phyloP scores from a whole-genome alignment of 2,113 vertebrate species.

The Misgurnus anguillicaudatus region DNA sequence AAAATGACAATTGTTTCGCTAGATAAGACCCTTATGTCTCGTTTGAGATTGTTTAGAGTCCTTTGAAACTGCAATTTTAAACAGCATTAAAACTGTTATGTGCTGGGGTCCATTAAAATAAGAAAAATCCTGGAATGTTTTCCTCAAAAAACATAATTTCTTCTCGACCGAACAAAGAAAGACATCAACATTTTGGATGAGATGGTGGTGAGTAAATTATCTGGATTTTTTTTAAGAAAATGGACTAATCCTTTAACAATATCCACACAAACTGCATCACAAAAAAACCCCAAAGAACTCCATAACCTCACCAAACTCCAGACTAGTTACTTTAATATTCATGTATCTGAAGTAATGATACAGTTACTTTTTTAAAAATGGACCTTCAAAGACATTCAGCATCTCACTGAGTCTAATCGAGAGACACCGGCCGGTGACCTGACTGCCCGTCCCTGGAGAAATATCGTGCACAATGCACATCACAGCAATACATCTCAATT shows the following conservation, averaged over 20 bases:
- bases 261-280: not conserved
- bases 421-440: not conserved
- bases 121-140: too few species aligned
- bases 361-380: not conserved
- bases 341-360: slow-evolving; percentile 13
- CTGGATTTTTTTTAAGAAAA: too few species aligned
- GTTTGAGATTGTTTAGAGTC: too few species aligned
- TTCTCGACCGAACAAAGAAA: too few species aligned
- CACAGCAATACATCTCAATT: not conserved
- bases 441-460: slow-evolving; percentile 15
- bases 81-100: too few species aligned
- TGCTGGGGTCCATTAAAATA: too few species aligned
- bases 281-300: not conserved
- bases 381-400: not conserved
- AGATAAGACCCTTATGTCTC: too few species aligned
- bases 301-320: not conserved
- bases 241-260: not conserved
- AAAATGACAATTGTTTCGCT: too few species aligned
- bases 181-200: too few species aligned
- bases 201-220: too few species aligned
- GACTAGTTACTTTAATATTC: slow-evolving; percentile 3
- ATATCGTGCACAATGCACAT: slow-evolving; percentile 5
- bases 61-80: too few species aligned
- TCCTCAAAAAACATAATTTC: too few species aligned
- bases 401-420: slow-evolving; percentile 6